Evolutionary conservation across 1,140 invertebrate species (phyloP), one percentile per base, ranked within the genome.

Genomic region (Sitophilus oryzae): DNA sequence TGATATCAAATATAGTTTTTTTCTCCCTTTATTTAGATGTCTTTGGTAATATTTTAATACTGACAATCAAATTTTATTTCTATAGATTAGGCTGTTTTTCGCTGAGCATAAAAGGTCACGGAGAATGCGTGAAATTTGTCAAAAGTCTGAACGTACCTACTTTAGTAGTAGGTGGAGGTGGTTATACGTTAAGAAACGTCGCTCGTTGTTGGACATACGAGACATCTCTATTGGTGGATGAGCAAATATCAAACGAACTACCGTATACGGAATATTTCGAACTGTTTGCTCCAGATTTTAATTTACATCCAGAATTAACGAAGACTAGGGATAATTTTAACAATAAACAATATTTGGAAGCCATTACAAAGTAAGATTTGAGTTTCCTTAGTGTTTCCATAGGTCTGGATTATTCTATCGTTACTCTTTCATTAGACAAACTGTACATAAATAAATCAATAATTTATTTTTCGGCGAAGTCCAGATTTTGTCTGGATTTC

Each of bases 191-290:
- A 4, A 78, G 94, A 45, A 99, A 99, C 71, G 97, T 99, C 0
- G 96, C 96, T 0, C 77, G 97, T 37, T 98, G 95, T 71, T 99
- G 97, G 97, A 96, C 96, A 0, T 96, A 98, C 63, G 97, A 99
- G 74, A 99, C 97, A 0, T 96, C 94, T 0, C 74, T 99, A 1
- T 74, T 97, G 0, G 81, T 95, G 0, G 92, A 96, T 66, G 88
- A 95, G 66, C 82, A 85, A 37, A 94, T 98, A 21, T 88, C 85
- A 30, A 93, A 94, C 67, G 92, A 96, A 67, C 74, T 97, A 21
- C 93, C 93, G 0, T 91, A 93, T 63, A 93, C 86, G 6, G 93
- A 96, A 70, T 98, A 97, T 68, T 79, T 94, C 25, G 93, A 96
- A 66, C 96, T 93, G 67, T 98, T 98, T 71, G 91, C 89, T 18